A percentile compares a stretch with the other conserved stretches of the same genome.
These are phyloP conservation scores for Eupelmus urozonus DNA, from an alignment of 2,888 invertebrate species.

Conservation along the genomic window DNA sequence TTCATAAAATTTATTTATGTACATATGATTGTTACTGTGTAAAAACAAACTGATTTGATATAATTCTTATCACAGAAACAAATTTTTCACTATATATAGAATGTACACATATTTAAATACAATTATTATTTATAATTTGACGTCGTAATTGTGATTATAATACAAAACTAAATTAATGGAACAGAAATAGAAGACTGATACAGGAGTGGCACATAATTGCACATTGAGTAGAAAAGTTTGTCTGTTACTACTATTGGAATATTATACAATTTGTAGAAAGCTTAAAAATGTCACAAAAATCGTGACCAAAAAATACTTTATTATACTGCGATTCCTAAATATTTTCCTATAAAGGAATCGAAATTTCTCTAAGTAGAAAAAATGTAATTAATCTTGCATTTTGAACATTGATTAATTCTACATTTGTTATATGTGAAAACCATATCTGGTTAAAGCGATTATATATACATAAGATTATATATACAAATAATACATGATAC, in stretches of 20 bases:
- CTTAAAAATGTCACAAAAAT: conserved; percentile 39
- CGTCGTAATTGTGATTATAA: neutral
- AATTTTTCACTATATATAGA: neutral
- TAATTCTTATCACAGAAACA: conserved; percentile 20
- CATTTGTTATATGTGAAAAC: conserved; percentile 31
- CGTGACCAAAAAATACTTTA: conserved; percentile 38
- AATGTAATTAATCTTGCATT: conserved; percentile 8
- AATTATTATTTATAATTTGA: conserved; percentile 5
- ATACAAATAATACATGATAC: conserved; percentile 58
- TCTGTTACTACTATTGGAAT: conserved; percentile 7
- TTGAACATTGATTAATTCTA: conserved; percentile 1
- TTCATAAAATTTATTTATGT: conserved; percentile 25
- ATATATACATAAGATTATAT: too few relatives aligned
- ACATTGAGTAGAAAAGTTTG: conserved; percentile 11
- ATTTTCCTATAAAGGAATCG: conserved; percentile 14
- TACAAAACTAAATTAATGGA: conserved; percentile 2
- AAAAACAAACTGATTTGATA: conserved; percentile 5
- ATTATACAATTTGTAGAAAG: conserved; percentile 43
- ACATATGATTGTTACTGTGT: conserved; percentile 15
- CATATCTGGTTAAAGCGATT: conserved; percentile 6
- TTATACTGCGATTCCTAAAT: neutral
- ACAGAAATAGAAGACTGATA: neutral
- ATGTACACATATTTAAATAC: conserved; percentile 18
- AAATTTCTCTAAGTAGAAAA: conserved; percentile 7
- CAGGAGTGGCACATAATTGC: neutral